Percentiles rank a stretch among this genome's conserved stretches.
phyloP scores from a whole-genome alignment of 2,797 vertebrate species.

The Nannoperca australis region DNA sequence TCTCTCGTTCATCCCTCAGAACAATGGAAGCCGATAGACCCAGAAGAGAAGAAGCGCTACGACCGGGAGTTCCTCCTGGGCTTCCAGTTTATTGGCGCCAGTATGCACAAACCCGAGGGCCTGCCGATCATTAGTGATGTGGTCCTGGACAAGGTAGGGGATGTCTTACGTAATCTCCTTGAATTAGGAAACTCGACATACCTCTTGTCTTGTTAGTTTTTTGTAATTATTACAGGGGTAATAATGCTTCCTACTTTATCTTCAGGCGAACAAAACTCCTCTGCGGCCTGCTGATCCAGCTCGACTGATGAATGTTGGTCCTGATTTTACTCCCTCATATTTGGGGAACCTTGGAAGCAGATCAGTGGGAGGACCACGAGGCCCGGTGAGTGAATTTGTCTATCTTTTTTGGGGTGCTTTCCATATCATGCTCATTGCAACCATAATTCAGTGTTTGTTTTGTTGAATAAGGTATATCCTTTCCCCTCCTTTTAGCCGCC shows the following conservation, averaged over 20 bases:
- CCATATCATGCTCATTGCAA: background rate
- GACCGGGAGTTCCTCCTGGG: conserved; percentile 95
- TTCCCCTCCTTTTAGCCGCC: conserved; percentile 84
- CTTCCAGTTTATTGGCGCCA: conserved; percentile 95
- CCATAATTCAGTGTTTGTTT: background rate
- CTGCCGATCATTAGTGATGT: conserved; percentile 95
- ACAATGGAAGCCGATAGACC: conserved; percentile 95
- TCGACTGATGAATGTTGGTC: conserved; percentile 91
- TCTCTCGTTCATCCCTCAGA: conserved; percentile 69
- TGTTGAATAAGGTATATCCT: background rate
- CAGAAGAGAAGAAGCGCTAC: conserved; percentile 95
- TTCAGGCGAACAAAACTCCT: conserved; percentile 94
- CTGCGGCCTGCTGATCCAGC: conserved; percentile 90
- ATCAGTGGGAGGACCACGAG: conserved; percentile 84
- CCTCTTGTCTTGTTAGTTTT: background rate
- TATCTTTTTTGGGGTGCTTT: background rate
- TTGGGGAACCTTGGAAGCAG: conserved; percentile 93
- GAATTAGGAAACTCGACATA: background rate
- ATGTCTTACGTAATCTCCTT: background rate
- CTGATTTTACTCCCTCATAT: conserved; percentile 97
- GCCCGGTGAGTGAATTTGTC: conserved; percentile 74
- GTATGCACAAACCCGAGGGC: conserved; percentile 97
- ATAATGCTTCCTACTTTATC: background rate
- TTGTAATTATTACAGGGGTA: background rate
- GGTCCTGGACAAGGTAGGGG: conserved; percentile 95